Percentiles rank a stretch among this genome's conserved stretches.
These are phyloP conservation scores for Penaeus monodon DNA, from an alignment of 2,888 invertebrate genomes.

Conservation along the genomic window DNA sequence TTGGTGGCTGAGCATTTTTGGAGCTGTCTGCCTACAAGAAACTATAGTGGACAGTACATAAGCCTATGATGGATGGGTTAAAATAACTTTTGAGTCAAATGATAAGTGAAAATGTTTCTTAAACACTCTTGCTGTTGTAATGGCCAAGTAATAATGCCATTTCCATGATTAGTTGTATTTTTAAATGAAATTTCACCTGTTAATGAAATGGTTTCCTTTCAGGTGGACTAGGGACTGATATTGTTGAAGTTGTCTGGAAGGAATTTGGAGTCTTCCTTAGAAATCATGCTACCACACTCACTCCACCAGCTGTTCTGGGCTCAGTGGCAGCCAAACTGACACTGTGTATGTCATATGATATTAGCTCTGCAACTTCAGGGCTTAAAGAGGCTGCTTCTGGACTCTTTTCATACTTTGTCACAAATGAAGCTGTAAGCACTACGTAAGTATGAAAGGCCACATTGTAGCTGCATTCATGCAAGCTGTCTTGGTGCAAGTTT, in stretches of 20 bases:
- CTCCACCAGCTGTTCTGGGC: constrained; percentile 41
- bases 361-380: not conserved
- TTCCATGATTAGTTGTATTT: no score
- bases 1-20: no score
- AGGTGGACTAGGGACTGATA: not conserved
- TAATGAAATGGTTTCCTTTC: not conserved
- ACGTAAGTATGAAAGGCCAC: constrained; percentile 17
- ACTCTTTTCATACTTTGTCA: constrained; percentile 39
- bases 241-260: constrained; percentile 38
- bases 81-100: no score
- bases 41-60: no score
- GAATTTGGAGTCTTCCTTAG: constrained; percentile 45
- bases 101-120: no score
- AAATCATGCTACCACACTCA: constrained; percentile 40
- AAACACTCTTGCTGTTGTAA: no score
- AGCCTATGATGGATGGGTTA: no score
- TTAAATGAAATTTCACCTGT: not conserved
- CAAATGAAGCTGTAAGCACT: constrained; percentile 38
- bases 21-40: no score
- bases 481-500: no score
- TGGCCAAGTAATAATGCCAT: no score
- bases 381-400: constrained; percentile 28
- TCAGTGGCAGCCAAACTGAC: constrained; percentile 56
- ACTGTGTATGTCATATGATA: constrained; percentile 25
- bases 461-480: no score